Evolutionary conservation across 2,797 vertebrate species (phyloP), one percentile per base, ranked within the genome.

Genomic region (Lagodon rhomboides): DNA sequence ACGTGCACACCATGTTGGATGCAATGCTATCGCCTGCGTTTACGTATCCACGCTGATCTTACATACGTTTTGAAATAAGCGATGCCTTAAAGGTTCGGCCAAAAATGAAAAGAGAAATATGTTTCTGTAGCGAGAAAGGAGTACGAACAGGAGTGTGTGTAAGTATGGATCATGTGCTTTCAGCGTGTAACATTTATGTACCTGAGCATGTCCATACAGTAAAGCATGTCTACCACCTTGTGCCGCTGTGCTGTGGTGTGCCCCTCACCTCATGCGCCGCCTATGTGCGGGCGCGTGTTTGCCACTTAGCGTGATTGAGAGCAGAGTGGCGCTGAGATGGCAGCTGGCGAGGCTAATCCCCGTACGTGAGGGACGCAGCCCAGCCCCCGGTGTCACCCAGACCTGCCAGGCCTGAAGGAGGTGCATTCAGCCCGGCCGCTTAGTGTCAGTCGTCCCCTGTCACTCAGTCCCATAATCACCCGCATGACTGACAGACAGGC

Each of bases 351-450:
- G 87, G 85, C 92, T 95, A 95, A 92, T 92, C 90, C 94, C 73
- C 68, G 68, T 80, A 78, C 74, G 88, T 92, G 87, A 92, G 89
- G 94, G 91, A 93, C 84, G 83, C 79, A 69, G 83, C 93, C 91
- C 92, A 85, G 91, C 94, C 93, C 91, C 91, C 87, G 80, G 87
- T 94, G 93, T 93, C 95, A 93, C 84, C 80, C 79, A 67, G 86
- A 93, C 93, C 94, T 91, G 94, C 91, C 92, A 95, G 90, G 87
- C 84, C 93, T 95, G 93, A 95, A 84, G 84, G 90, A 94, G 93
- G 94, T 83, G 54, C 90, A 92, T 89, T 95, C 91, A 96, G 91
- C 91, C 90, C 75, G 90, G 88, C 93, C 93, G 93, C 93, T 95
- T 95, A 93, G 87, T 84, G 93, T 95, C 85, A 91, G 71, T 91